Conservation (phyloP, 2,113 vertebrate species). For the Dromiciops gliroides region DNA sequence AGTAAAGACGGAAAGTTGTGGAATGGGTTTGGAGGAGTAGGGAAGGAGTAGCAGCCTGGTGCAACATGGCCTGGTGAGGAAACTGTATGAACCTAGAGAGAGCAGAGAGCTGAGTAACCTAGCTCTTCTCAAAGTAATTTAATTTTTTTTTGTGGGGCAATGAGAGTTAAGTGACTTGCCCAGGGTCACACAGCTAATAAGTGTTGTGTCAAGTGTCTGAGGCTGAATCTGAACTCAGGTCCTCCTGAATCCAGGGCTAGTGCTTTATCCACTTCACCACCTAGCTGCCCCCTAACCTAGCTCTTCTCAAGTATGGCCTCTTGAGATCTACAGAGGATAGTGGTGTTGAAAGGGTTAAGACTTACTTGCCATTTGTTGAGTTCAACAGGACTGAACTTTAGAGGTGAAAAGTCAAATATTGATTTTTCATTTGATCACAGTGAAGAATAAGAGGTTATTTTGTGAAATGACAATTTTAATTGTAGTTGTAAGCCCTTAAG, state of each 20-base stretch:
- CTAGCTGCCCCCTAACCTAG: too few relatives aligned
- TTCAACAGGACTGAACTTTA: background rate
- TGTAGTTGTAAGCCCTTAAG: conserved; percentile 23
- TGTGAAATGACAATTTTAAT: conserved; percentile 22
- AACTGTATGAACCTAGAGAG: background rate
- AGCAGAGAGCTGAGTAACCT: background rate
- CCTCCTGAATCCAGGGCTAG: too few relatives aligned
- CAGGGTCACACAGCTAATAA: too few relatives aligned
- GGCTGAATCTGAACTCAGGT: too few relatives aligned
- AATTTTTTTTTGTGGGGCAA: too few relatives aligned
- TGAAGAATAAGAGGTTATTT: conserved; percentile 51
- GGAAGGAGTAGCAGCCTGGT: background rate
- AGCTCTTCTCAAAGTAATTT: too few relatives aligned
- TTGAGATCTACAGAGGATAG: background rate
- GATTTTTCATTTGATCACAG: conserved; percentile 33
- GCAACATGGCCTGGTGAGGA: background rate
- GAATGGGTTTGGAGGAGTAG: background rate
- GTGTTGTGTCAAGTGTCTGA: too few relatives aligned
- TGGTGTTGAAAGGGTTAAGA: background rate
- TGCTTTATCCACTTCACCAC: too few relatives aligned
- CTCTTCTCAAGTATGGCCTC: background rate
- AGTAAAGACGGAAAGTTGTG: background rate
- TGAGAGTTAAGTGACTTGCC: too few relatives aligned
- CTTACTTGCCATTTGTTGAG: background rate
- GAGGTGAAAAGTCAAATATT: conserved; percentile 25